These are phyloP conservation scores for Girardinichthys multiradiatus DNA, from an alignment of 2,113 vertebrate genomes.

Conservation along the genomic window DNA sequence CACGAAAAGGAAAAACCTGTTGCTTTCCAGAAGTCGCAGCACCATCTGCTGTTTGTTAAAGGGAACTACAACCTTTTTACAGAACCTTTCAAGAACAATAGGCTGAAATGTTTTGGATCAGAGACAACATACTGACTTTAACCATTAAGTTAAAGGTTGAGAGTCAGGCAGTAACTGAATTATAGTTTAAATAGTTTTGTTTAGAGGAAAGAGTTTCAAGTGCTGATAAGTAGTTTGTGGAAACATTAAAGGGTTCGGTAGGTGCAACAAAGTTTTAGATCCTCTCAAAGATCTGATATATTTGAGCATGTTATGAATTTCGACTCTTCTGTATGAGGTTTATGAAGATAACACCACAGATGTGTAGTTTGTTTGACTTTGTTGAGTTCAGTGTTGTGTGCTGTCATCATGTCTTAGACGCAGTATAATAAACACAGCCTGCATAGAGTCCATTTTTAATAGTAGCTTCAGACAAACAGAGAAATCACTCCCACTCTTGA, in stretches of 20 bases:
- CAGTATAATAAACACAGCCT: not conserved
- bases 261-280: not conserved
- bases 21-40: not conserved
- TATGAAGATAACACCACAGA: not conserved
- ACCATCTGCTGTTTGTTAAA: not conserved
- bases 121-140: not conserved
- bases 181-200: not conserved
- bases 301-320: not conserved
- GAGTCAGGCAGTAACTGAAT: not conserved
- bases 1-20: not conserved
- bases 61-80: not conserved
- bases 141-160: not conserved
- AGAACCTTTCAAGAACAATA: not conserved
- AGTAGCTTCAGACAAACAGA: conserved; percentile 26
- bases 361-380: not conserved
- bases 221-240: not conserved
- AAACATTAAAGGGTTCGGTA: too few relatives aligned
- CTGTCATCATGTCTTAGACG: conserved; percentile 27
- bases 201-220: not conserved
- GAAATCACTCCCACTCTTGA: conserved; percentile 64
- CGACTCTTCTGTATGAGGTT: too few relatives aligned
- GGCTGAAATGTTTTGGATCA: too few relatives aligned
- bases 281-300: not conserved
- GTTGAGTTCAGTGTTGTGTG: conserved; percentile 35
- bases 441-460: not conserved